Conservation (phyloP, 2,797 vertebrate species). For the Halcyon chelicuti region DNA sequence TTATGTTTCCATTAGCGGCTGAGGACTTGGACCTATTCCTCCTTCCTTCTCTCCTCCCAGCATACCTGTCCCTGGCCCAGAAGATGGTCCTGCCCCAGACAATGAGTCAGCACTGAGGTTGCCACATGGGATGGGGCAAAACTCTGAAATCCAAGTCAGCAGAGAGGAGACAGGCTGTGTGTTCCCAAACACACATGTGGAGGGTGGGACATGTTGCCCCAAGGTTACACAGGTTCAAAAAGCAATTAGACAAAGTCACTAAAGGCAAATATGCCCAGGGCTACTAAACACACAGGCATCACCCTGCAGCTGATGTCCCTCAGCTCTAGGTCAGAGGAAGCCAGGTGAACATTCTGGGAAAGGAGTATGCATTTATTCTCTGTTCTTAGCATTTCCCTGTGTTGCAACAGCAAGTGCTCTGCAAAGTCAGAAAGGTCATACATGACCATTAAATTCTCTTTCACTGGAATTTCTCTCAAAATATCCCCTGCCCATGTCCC, state of each 20-base stretch:
- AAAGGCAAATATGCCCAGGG: background rate
- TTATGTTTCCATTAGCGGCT: conserved; percentile 13
- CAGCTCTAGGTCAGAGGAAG: background rate
- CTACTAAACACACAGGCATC: background rate
- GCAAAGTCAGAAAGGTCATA: background rate
- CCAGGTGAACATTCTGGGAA: background rate
- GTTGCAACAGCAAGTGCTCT: background rate
- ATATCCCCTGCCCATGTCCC: background rate
- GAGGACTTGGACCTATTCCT: background rate
- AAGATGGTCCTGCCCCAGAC: background rate
- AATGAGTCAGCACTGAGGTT: background rate
- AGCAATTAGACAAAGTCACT: background rate
- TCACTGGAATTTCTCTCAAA: background rate
- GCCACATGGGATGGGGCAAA: background rate
- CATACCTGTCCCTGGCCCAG: background rate
- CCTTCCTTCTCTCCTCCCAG: background rate
- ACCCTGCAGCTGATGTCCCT: background rate
- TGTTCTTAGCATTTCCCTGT: background rate
- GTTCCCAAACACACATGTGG: background rate
- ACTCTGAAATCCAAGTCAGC: fast-evolving
- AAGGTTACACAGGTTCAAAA: background rate
- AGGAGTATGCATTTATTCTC: background rate
- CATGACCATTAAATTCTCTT: background rate
- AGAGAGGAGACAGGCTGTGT: background rate
- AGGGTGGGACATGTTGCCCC: background rate